Conservation (phyloP, 1,140 invertebrate species). For the Proctacanthus coquilletti region DNA sequence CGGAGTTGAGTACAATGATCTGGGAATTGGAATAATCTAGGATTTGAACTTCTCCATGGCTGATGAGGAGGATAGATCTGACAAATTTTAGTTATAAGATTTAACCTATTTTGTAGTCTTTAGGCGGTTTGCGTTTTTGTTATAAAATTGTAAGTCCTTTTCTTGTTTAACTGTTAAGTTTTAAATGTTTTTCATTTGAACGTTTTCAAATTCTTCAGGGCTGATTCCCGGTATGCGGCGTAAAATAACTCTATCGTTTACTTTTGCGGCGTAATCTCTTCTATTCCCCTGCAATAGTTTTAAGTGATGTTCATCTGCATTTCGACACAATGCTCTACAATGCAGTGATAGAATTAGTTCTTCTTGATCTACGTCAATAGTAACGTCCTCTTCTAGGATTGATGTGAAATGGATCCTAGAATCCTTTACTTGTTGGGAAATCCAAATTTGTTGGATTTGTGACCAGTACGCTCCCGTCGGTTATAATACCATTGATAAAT, state of each 20-base stretch:
- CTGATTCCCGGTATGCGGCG: not conserved
- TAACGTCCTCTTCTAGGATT: conserved; percentile 2
- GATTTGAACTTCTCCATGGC: too few species aligned
- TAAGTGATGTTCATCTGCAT: too few species aligned
- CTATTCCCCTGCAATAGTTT: too few species aligned
- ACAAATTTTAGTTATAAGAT: conserved; percentile 3
- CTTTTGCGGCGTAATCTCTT: conserved; percentile 3
- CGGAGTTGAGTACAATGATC: not conserved
- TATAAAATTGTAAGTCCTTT: conserved; percentile 4
- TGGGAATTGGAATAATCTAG: not conserved
- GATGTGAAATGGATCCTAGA: conserved; percentile 4
- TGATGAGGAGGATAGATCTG: conserved; percentile 11
- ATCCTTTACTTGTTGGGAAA: conserved; percentile 1
- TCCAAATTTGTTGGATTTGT: conserved; percentile 6
- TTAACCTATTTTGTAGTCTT: conserved; percentile 1
- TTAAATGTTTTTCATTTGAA: conserved; percentile 3
- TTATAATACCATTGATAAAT: conserved; percentile 3
- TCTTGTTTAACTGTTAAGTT: conserved; percentile 2
- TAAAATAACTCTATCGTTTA: conserved; percentile 5
- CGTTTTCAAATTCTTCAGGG: conserved; percentile 1
- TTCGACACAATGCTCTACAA: conserved; percentile 7
- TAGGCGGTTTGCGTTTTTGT: conserved; percentile 1
- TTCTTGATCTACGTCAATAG: conserved; percentile 5
- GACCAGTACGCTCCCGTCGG: not conserved
- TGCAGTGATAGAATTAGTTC: conserved; percentile 4